These are phyloP conservation scores for Crossaster papposus DNA, from an alignment of 53 echinoderm and acorn worm genomes.

Conservation along the genomic window DNA sequence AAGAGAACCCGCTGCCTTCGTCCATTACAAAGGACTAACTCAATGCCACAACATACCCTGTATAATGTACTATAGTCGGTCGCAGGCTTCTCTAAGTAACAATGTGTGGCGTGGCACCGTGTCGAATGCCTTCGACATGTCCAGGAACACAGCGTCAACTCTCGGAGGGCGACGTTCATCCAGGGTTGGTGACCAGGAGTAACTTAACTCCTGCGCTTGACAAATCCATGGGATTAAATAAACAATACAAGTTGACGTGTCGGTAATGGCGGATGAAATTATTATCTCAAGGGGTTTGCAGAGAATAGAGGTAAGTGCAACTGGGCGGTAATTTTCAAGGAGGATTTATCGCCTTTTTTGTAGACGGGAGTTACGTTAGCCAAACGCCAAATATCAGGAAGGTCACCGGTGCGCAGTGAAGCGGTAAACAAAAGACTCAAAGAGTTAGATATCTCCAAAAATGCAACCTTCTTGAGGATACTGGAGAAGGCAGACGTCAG, in stretches of 20 bases:
- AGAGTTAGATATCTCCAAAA: not conserved
- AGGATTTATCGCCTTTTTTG: slow-evolving; percentile 1
- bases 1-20: slow-evolving; percentile 40
- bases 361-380: slow-evolving; percentile 2
- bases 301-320: not conserved
- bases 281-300: slow-evolving; percentile 5
- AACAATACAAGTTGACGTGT: slow-evolving; percentile 3
- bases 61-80: not conserved
- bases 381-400: slow-evolving; percentile 7
- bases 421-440: slow-evolving; percentile 1
- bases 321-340: not conserved
- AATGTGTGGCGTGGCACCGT: slow-evolving; percentile 3
- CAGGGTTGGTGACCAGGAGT: slow-evolving; percentile 27
- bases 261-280: not conserved
- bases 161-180: slow-evolving; percentile 9
- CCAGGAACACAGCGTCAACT: slow-evolving; percentile 34
- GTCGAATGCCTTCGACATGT: slow-evolving; percentile 47
- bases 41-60: slow-evolving; percentile 20
- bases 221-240: not conserved
- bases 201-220: slow-evolving; percentile 1
- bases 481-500: not conserved
- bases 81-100: not conserved
- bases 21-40: slow-evolving; percentile 2
- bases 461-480: not conserved
- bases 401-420: not conserved